Evolutionary conservation across 2,113 vertebrate species (phyloP), one percentile per base, ranked within the genome.

Genomic region (Clarias gariepinus): DNA sequence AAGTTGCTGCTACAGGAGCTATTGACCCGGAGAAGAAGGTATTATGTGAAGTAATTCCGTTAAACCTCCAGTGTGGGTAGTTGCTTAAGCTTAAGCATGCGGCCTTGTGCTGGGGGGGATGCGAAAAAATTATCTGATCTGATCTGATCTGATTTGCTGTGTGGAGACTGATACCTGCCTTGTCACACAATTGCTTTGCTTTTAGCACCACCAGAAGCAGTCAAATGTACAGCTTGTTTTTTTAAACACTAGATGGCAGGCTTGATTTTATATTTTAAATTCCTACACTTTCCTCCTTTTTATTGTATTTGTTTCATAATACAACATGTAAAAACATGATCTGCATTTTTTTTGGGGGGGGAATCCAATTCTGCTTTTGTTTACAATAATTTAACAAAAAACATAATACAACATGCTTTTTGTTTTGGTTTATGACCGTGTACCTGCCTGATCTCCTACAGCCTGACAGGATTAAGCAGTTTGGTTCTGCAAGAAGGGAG

Each of bases 1-100:
- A 88, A 63, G 95, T 97, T 93, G 96, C 97, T 87, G 96, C 95
- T 66, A 96, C 96, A 36, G 96, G 97, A 89, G 95, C 90, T 58
- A 93, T 81, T 85, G 96, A 97, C 74, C 96, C 96, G 69, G 96
- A 96, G 89, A 99, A 97, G 90, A 89, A 94, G 92, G 97, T 97
- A 89, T n/a, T 55, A 3, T 47, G 19, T 47, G 73, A 25, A 41
- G 36, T 47, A 33, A 10, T n/a, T 81, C 36, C 9, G 81, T n/a
- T 3, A 15, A 4, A 68, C 47, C 9, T 68, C 8, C 19, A 11
- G n/a, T n/a, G n/a, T n/a, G n/a, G n/a, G n/a, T n/a, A n/a, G n/a
- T n/a, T n/a, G n/a, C n/a, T n/a, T n/a, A n/a, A n/a, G n/a, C n/a
- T n/a, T n/a, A n/a, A n/a, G 33, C 33, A 73, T 73, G 69, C 18